Evolutionary conservation across 2,888 invertebrate species (phyloP), one percentile per base, ranked within the genome.

Genomic region (Chrysolina oricalcia): DNA sequence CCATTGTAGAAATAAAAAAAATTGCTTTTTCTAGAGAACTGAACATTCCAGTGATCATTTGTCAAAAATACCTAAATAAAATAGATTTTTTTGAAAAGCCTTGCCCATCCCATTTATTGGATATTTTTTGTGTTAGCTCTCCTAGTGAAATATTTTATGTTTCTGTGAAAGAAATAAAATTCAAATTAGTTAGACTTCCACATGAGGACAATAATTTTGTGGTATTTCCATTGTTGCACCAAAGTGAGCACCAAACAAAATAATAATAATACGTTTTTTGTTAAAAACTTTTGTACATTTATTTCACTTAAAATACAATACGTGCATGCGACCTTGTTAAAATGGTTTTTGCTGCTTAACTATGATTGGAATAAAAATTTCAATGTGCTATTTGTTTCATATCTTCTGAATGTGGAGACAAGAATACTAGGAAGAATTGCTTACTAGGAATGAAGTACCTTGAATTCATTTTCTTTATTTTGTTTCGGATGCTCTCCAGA

Each of bases 171-270:
- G 43, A 70, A 56, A 70, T 70, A 21, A 43, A 41, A 21, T 53
- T 15, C 35, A 72, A 72, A 21, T 56, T 72, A 56, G 72, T 66
- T 19, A 66, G 72, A 41, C 40, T 72, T 9, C 67, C 72, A 17
- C 62, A 72, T 65, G 10, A 46, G 19, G 53, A 56, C 23, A 35
- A 21, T 40, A 50, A 65, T 72, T 40, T 40, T 40, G 65, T 72
- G 10, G 72, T 72, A n/a, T 66, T 40, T 67, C 72, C 72, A 66
- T 27, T 72, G 27, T 21, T 72, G n/a, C 72, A 72, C 59, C 21
- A 59, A 41, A 59, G 21, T 59, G 53, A 56, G 27, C 43, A 48
- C 17, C 21, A 68, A 50, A 48, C 15, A n/a, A 15, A 17, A 53
- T 56, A 41, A 6, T 17, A 21, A 56, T 35, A 56, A 53, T n/a